Evolutionary conservation across 2,797 vertebrate species (phyloP).

Genomic region (Calcarius lapponicus): DNA sequence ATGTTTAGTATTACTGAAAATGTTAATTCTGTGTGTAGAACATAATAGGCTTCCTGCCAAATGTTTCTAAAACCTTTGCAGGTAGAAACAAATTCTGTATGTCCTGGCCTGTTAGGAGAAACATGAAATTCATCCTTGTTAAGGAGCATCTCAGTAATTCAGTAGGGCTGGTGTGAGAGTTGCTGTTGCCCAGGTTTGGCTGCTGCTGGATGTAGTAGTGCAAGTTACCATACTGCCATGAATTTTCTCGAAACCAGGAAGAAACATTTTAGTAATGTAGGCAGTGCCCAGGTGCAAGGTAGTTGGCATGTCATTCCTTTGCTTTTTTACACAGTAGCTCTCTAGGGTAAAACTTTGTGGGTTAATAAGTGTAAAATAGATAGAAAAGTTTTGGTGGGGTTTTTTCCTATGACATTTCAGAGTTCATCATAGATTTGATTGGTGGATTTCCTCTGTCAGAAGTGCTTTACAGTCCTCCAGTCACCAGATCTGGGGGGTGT

Average conservation of each 20-base stretch:
- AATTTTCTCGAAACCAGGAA: neutral
- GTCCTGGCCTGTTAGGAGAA: neutral
- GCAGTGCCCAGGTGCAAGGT: neutral
- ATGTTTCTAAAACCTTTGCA: neutral
- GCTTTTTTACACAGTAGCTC: conserved; percentile 22
- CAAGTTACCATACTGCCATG: neutral
- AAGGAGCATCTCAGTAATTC: neutral
- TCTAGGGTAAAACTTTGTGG: neutral
- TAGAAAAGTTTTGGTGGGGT: neutral
- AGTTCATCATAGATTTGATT: neutral
- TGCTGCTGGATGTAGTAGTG: neutral
- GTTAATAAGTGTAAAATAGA: conserved; percentile 20
- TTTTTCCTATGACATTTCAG: neutral
- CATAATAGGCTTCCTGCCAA: neutral
- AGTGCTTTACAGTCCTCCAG: neutral
- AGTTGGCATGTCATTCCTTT: conserved; percentile 4
- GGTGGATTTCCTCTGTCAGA: neutral
- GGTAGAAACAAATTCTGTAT: neutral
- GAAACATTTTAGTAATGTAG: conserved; percentile 37
- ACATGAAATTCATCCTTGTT: neutral
- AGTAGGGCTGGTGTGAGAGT: neutral
- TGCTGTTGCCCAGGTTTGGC: neutral
- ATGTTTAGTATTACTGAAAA: neutral
- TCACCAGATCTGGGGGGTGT: neutral
- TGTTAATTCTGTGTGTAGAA: neutral